Evolutionary conservation across 2,113 vertebrate species (phyloP).

Genomic region (Gambusia holbrooki): DNA sequence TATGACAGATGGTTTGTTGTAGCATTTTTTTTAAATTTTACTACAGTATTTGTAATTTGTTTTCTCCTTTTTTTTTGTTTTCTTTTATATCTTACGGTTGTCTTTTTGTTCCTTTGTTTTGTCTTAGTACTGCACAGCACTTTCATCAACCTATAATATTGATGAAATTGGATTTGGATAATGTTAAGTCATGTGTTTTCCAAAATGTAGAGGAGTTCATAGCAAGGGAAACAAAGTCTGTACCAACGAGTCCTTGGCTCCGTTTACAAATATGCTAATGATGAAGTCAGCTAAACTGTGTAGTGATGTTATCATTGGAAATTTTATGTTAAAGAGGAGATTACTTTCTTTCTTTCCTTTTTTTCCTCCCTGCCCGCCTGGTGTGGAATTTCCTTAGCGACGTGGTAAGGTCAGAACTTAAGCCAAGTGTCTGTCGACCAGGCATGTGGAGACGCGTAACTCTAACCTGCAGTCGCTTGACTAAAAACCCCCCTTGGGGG

Average conservation of each 20-base stretch:
- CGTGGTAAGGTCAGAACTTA: slow-evolving; percentile 55
- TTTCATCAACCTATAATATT: no score
- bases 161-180: no score
- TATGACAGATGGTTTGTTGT: no score
- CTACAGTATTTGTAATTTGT: no score
- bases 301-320: slow-evolving; percentile 59
- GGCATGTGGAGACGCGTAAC: slow-evolving; percentile 67
- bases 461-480: slow-evolving; percentile 68
- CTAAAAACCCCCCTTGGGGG: slow-evolving; percentile 66
- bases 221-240: not conserved
- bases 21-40: no score
- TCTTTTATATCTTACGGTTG: no score
- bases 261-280: slow-evolving; percentile 69
- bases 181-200: no score
- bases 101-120: no score
- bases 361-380: slow-evolving; percentile 63
- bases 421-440: slow-evolving; percentile 58
- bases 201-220: no score
- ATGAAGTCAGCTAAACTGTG: slow-evolving; percentile 41
- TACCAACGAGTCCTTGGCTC: slow-evolving; percentile 9
- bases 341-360: slow-evolving; percentile 21
- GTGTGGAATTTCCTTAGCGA: slow-evolving; percentile 59
- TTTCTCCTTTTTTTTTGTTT: no score
- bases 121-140: no score
- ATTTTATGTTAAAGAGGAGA: slow-evolving; percentile 40